Conservation (phyloP, 2,113 vertebrate species). For the Bubo scandiacus region DNA sequence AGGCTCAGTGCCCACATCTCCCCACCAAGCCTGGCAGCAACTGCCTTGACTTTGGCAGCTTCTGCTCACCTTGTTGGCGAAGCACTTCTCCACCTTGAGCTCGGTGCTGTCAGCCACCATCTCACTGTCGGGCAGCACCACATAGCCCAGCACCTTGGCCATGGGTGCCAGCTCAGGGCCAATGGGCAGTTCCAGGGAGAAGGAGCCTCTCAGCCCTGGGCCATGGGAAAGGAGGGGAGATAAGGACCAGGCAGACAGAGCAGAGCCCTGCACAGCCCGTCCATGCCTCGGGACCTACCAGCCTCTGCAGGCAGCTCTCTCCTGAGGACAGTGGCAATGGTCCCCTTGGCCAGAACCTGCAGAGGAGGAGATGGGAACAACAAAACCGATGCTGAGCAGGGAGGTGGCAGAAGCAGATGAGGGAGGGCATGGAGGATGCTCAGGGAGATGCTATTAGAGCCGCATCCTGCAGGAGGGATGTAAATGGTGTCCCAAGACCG, state of each 20-base stretch:
- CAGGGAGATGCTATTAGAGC: too few relatives aligned
- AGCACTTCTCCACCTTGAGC: background rate
- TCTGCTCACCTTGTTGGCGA: constrained; percentile 17
- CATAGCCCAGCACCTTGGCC: too few relatives aligned
- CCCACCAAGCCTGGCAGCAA: background rate
- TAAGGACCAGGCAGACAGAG: background rate
- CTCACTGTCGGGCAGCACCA: background rate
- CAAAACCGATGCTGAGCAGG: rapidly evolving
- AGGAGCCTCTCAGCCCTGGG: too few relatives aligned
- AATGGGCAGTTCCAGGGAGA: too few relatives aligned
- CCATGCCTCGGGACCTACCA: background rate
- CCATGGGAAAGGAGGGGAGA: too few relatives aligned
- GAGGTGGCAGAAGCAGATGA: background rate
- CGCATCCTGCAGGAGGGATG: background rate
- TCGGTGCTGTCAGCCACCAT: background rate
- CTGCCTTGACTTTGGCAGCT: too few relatives aligned
- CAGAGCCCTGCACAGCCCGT: background rate
- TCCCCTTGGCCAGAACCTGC: constrained; percentile 31
- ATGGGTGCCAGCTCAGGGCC: too few relatives aligned
- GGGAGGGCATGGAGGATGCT: background rate
- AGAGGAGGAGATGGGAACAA: background rate
- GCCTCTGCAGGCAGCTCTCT: background rate
- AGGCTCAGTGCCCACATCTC: background rate
- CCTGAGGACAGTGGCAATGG: background rate
- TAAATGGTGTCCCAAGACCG: background rate